Evolutionary conservation across 2,797 vertebrate species (phyloP).

Genomic region (Spea hammondii): DNA sequence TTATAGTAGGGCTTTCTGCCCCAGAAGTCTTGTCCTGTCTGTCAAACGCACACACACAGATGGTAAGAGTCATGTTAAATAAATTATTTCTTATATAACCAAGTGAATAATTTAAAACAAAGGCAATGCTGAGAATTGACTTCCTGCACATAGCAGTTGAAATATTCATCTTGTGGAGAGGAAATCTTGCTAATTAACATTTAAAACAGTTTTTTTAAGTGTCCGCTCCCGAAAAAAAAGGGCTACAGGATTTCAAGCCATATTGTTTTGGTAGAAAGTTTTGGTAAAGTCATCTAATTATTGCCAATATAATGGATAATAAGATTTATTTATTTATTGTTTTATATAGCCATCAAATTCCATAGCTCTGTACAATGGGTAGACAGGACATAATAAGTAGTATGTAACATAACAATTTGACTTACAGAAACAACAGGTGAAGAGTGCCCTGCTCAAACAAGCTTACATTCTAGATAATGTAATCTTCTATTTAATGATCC

Average conservation of each 20-base stretch:
- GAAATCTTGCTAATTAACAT: slow-evolving; percentile 33
- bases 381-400: too few relatives aligned
- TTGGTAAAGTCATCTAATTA: neutral
- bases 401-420: too few relatives aligned
- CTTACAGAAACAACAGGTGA: too few relatives aligned
- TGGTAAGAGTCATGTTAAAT: slow-evolving; percentile 47
- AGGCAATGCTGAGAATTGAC: slow-evolving; percentile 20
- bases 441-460: too few relatives aligned
- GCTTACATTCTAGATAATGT: too few relatives aligned
- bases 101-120: slow-evolving; percentile 44
- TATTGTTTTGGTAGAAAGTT: neutral
- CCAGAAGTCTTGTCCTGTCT: slow-evolving; percentile 25
- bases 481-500: too few relatives aligned
- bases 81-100: slow-evolving; percentile 46
- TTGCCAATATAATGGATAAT: too few relatives aligned
- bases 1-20: neutral
- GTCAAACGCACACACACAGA: slow-evolving; percentile 24
- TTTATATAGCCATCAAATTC: too few relatives aligned
- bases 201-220: slow-evolving; percentile 23
- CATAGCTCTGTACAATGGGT: too few relatives aligned
- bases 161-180: slow-evolving; percentile 31
- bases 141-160: slow-evolving; percentile 34
- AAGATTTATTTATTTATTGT: too few relatives aligned
- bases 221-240: neutral
- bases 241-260: neutral